These are phyloP conservation scores for Poeciliopsis retropinna DNA, from an alignment of 2,113 vertebrate genomes.

Conservation along the genomic window DNA sequence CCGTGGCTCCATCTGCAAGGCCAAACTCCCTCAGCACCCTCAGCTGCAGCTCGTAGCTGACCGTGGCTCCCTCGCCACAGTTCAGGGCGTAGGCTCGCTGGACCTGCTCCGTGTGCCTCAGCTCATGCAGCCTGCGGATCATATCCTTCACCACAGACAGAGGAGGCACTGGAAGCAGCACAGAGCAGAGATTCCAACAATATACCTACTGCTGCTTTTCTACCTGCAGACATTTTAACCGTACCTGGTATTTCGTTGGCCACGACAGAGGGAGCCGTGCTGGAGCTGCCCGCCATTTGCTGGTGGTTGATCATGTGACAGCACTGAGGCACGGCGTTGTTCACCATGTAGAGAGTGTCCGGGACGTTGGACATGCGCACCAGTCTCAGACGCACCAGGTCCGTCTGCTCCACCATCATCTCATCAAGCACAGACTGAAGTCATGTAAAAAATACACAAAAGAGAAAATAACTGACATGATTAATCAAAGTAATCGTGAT, in stretches of 20 bases:
- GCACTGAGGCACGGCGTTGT: conserved; percentile 93
- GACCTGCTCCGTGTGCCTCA: conserved; percentile 94
- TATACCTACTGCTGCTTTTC: background rate
- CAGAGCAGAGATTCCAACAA: background rate
- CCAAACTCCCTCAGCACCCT: conserved; percentile 94
- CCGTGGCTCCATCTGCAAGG: conserved; percentile 92
- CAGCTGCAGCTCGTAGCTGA: conserved; percentile 97
- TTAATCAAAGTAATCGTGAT: no score
- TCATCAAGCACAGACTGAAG: conserved; percentile 92
- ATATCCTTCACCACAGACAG: conserved; percentile 90
- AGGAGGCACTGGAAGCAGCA: conserved; percentile 83
- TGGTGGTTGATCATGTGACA: conserved; percentile 97
- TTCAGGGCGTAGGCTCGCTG: conserved; percentile 95
- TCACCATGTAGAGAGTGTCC: conserved; percentile 98
- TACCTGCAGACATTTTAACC: conserved; percentile 7
- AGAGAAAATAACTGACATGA: no score
- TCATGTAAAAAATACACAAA: background rate
- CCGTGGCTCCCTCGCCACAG: conserved; percentile 94
- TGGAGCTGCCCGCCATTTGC: conserved; percentile 87
- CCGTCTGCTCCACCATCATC: conserved; percentile 99
- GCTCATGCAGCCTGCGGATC: conserved; percentile 92
- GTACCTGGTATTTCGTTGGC: conserved; percentile 98
- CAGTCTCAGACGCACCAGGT: conserved; percentile 92
- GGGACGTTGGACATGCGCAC: conserved; percentile 99
- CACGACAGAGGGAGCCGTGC: conserved; percentile 91